Percentiles rank a stretch among this genome's conserved stretches.
Evolutionary conservation across 2,797 vertebrate species (phyloP).

Genomic region (Parauchenoglanis punctatus): DNA sequence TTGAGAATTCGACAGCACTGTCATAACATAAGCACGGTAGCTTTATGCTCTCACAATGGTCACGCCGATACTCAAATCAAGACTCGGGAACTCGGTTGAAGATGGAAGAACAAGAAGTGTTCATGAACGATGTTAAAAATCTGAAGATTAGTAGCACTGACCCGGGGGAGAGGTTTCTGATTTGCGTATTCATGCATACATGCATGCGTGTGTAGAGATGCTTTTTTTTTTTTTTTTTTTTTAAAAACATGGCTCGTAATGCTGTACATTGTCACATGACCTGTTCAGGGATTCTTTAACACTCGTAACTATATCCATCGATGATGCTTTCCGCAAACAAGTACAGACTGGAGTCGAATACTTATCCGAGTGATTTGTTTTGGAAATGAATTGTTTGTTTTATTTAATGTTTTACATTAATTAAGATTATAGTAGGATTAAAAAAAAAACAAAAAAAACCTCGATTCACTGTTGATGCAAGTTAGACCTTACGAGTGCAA

Average conservation of each 20-base stretch:
- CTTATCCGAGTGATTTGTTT: background rate
- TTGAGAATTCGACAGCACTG: background rate
- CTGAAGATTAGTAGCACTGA: background rate
- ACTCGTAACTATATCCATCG: background rate
- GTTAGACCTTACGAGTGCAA: background rate
- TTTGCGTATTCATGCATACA: background rate
- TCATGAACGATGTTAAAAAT: background rate
- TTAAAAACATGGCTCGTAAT: no score
- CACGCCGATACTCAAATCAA: background rate
- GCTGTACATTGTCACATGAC: background rate
- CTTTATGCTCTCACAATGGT: background rate
- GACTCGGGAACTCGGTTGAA: background rate
- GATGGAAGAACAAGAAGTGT: background rate
- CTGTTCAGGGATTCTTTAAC: conserved; percentile 16
- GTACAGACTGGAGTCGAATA: background rate
- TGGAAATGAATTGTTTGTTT: background rate
- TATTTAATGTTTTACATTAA: background rate
- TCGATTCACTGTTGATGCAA: background rate
- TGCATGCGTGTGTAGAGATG: background rate
- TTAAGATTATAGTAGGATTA: background rate
- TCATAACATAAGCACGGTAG: background rate
- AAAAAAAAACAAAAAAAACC: background rate
- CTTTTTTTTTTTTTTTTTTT: background rate
- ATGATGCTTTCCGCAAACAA: background rate
- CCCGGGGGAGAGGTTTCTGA: no score